phyloP scores from a whole-genome alignment of 2,888 invertebrate species.

The Macaria notata region DNA sequence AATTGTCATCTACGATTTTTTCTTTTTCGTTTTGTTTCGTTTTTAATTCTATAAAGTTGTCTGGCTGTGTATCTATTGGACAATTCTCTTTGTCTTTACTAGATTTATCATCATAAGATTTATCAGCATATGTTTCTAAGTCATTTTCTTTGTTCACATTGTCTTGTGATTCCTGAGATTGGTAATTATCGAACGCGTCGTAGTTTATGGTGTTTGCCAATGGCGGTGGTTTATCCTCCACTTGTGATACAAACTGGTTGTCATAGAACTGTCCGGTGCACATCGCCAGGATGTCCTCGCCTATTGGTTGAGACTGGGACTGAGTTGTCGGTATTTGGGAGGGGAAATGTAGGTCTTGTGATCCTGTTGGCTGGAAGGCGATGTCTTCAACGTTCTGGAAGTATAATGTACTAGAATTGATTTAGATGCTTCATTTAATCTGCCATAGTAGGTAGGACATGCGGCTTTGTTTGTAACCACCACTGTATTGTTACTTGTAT shows the following conservation, averaged over 20 bases:
- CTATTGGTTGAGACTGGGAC: constrained; percentile 61
- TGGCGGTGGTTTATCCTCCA: constrained; percentile 27
- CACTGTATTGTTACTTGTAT: too few species aligned
- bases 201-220: constrained; percentile 32
- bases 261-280: constrained; percentile 83
- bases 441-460: too few species aligned
- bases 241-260: constrained; percentile 60
- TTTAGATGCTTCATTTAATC: neutral
- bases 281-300: constrained; percentile 75
- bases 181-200: constrained; percentile 24
- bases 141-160: constrained; percentile 5
- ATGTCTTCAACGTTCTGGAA: constrained; percentile 74
- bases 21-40: neutral
- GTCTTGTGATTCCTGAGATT: constrained; percentile 17
- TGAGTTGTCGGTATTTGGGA: constrained; percentile 51
- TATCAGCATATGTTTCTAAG: neutral
- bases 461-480: too few species aligned
- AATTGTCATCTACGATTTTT: constrained; percentile 25
- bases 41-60: constrained; percentile 13
- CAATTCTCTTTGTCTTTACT: constrained; percentile 19
- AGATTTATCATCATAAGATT: neutral
- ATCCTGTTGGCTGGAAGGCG: constrained; percentile 78
- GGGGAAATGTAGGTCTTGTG: constrained; percentile 76
- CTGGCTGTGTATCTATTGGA: neutral
- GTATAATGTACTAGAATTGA: constrained; percentile 11